phyloP scores from a whole-genome alignment of 2,113 vertebrate genomes.

The Bungarus multicinctus region DNA sequence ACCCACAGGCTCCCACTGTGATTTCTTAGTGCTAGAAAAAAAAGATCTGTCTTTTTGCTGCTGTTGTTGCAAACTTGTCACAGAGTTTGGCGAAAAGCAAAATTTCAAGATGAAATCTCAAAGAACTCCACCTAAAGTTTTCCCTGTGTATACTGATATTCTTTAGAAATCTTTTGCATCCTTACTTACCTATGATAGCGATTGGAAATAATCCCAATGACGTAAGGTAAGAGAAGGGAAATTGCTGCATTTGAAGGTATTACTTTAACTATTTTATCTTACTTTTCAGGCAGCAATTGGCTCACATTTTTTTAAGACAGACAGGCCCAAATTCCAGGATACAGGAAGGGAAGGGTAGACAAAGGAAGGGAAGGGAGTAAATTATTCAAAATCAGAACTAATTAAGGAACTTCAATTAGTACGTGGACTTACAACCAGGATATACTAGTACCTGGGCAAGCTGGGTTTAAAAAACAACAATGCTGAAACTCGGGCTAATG shows the following conservation, averaged over 20 bases:
- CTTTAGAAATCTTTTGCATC: too few species aligned
- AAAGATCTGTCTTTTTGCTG: constrained; percentile 4
- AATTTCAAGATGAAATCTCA: not conserved
- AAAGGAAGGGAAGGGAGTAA: not conserved
- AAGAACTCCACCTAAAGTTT: not conserved
- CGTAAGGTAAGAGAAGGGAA: not conserved
- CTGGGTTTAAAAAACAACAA: not conserved
- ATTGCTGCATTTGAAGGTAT: not conserved
- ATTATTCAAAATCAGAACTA: not conserved
- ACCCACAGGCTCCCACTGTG: not conserved
- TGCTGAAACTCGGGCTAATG: too few species aligned
- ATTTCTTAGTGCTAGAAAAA: not conserved
- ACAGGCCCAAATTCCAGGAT: not conserved
- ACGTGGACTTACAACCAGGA: not conserved
- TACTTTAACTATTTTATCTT: not conserved
- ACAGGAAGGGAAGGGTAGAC: not conserved
- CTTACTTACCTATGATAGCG: not conserved
- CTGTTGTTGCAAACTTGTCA: not conserved
- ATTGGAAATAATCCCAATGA: not conserved
- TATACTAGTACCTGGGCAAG: not conserved
- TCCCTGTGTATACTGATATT: not conserved
- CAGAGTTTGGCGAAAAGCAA: constrained; percentile 1
- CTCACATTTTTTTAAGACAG: not conserved
- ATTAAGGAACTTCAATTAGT: not conserved
- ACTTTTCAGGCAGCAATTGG: not conserved